Conservation (phyloP, 2,888 invertebrate species). For the Corbicula japonica region DNA sequence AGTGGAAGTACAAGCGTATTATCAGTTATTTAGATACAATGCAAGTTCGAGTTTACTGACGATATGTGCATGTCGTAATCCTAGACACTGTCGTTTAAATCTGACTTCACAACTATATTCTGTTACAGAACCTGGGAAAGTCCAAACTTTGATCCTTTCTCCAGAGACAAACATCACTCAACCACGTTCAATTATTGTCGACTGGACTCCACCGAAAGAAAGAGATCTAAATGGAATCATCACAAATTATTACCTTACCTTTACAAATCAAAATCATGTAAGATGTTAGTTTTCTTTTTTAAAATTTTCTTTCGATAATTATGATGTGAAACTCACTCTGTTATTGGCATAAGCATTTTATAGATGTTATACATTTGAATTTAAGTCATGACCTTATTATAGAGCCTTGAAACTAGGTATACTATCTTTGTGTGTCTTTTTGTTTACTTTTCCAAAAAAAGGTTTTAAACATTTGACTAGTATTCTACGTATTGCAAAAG, state of each 20-base stretch:
- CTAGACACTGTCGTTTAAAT: too few relatives aligned
- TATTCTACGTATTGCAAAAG: too few relatives aligned
- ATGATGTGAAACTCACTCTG: too few relatives aligned
- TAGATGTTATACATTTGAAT: neutral
- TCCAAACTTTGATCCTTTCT: neutral
- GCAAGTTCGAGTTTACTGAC: too few relatives aligned
- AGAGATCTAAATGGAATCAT: constrained; percentile 25
- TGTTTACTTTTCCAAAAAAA: too few relatives aligned
- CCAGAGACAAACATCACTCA: constrained; percentile 17
- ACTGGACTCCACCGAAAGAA: constrained; percentile 5
- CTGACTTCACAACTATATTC: neutral
- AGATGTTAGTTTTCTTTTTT: neutral
- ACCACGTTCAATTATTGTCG: constrained; percentile 8
- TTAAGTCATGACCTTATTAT: neutral
- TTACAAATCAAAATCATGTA: neutral
- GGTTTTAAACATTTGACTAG: too few relatives aligned
- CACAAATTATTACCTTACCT: neutral
- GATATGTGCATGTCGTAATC: too few relatives aligned
- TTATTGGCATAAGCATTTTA: too few relatives aligned
- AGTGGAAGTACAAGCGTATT: neutral
- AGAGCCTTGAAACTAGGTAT: neutral
- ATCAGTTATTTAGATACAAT: neutral
- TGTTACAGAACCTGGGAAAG: constrained; percentile 9
- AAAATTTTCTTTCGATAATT: too few relatives aligned
- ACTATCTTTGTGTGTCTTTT: too few relatives aligned